Base-by-base conservation (phyloP, 2,113 vertebrate genomes). In the Pyrgilauda ruficollis region DNA sequence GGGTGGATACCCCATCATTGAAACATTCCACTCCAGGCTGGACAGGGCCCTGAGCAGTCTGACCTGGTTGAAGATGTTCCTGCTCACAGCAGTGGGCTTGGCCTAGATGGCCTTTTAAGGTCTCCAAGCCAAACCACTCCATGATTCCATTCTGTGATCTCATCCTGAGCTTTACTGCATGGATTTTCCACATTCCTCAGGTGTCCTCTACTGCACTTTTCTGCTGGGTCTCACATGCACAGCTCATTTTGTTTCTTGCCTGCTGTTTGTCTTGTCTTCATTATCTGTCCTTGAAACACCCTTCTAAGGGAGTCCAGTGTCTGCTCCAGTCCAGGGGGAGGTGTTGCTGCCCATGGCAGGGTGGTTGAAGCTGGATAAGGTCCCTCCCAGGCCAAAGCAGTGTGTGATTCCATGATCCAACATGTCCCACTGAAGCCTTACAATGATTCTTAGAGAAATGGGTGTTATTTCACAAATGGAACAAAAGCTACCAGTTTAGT, bases 301-400 rank as follows among this genome's bases (percentile, higher is more conserved):
- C 35, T 49, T 12, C 24, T 26, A 1, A 58, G 26, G 30, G 22
- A 43, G 30, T 11, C 35, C 52, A 35, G 43, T 6, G 70, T 16
- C 61, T 66, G 61, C 3, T n/a, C 18, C 6, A 1, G 10, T 8
- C 59, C 2, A 0, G 23, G 23, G 22, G 37, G 5, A 62, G 39
- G 3, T 50, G 43, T n/a, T 62, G 59, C 70, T 73, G 33, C 30
- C 4, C 1, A 1, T 1, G 2, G 70, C 62, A 74, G 39, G 28
- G 5, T 10, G 5, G 1, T 7, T 64, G 75, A 14, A 7, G 0
- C 4, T 7, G 13, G 18, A 0, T 8, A 1, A 50, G 28, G 4
- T 64, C 44, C 26, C 7, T 89, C 50, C 46, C 23, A 23, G 23
- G 11, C 17, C 55, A 41, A 37, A 16, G 5, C 6, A 2, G 15